Percentiles rank a stretch among this genome's conserved stretches.
Evolutionary conservation across 1,140 invertebrate species (phyloP).

Genomic region (Bombus pascuorum): DNA sequence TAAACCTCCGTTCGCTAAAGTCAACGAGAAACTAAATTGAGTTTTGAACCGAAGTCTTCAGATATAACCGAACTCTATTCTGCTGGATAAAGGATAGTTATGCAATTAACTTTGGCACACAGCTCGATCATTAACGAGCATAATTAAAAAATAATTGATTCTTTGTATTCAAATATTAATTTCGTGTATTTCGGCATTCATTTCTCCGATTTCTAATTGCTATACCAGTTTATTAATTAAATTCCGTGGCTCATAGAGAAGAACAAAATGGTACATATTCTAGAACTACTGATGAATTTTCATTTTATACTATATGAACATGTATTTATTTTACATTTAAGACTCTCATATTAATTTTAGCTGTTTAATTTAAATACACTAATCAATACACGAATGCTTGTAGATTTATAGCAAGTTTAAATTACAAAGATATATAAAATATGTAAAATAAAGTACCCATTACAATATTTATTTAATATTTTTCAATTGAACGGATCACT

Average conservation of each 20-base stretch:
- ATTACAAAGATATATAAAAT: too few species aligned
- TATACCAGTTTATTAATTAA: neutral
- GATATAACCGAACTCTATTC: neutral
- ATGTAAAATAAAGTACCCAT: too few species aligned
- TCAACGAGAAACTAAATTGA: constrained; percentile 33
- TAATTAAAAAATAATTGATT: neutral
- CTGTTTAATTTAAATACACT: neutral
- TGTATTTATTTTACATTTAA: neutral
- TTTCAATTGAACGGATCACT: neutral
- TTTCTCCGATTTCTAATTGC: neutral
- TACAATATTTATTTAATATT: neutral
- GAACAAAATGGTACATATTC: too few species aligned
- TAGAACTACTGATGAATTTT: neutral
- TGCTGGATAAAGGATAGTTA: neutral
- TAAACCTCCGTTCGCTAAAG: neutral
- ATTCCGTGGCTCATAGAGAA: neutral
- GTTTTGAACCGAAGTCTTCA: neutral
- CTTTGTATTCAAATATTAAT: neutral
- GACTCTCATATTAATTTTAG: neutral
- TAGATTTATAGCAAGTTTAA: neutral
- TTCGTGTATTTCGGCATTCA: neutral
- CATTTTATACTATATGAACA: neutral
- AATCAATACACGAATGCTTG: neutral
- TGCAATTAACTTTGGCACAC: neutral
- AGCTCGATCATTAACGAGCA: neutral